These are phyloP conservation scores for Ametastegia equiseti DNA, from an alignment of 2,888 invertebrate species.

Conservation along the genomic window DNA sequence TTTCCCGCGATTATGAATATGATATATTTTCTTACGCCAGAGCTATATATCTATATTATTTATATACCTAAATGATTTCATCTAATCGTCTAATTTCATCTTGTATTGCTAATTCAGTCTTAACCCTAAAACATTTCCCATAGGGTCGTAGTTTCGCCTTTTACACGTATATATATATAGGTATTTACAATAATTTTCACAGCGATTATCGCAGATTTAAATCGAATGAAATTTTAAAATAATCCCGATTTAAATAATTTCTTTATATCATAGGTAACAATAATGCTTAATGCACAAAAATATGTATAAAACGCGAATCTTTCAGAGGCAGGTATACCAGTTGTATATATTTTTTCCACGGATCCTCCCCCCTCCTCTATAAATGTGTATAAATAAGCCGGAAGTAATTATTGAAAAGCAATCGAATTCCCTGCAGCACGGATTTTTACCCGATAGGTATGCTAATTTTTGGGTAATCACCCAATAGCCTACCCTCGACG, in stretches of 20 bases:
- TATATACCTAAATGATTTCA: conserved; percentile 49
- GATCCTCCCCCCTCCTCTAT: too few species aligned
- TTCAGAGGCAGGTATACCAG: too few species aligned
- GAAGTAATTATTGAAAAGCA: neutral
- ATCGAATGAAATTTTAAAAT: neutral
- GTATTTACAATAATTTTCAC: neutral
- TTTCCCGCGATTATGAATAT: conserved; percentile 5
- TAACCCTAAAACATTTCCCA: conserved; percentile 30
- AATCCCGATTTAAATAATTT: neutral
- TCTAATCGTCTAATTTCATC: conserved; percentile 38
- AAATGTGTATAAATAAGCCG: too few species aligned
- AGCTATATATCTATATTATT: too few species aligned
- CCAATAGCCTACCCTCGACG: neutral
- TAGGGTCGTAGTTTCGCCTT: neutral
- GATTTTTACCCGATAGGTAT: neutral
- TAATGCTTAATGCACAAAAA: too few species aligned
- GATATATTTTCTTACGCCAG: conserved; percentile 6
- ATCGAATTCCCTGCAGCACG: neutral
- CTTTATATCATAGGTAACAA: neutral
- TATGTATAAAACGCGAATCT: too few species aligned
- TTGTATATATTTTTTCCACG: too few species aligned
- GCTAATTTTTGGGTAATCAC: neutral
- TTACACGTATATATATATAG: neutral
- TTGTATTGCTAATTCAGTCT: conserved; percentile 35
- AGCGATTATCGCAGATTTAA: neutral